Evolutionary conservation across 2,888 invertebrate species (phyloP).

Genomic region (Phortica okadai): DNA sequence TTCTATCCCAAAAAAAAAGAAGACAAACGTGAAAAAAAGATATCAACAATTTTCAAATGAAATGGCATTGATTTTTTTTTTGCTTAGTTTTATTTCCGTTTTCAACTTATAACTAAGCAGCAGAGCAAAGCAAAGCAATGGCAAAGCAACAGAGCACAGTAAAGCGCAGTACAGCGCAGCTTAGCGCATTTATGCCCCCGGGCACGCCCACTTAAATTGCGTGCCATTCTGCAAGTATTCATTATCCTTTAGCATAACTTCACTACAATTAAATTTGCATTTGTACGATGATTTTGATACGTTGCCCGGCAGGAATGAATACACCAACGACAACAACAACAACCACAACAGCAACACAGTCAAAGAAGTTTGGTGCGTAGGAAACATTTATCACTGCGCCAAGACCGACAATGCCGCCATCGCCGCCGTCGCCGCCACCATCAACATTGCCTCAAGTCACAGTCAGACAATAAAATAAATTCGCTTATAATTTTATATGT

Average conservation of each 20-base stretch:
- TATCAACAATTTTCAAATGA: not conserved
- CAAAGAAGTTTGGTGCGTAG: conserved; percentile 59
- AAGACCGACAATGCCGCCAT: conserved; percentile 16
- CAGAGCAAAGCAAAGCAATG: not conserved
- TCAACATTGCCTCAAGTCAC: conserved; percentile 50
- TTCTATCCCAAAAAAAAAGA: not conserved
- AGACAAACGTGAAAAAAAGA: not conserved
- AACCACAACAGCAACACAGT: conserved; percentile 12
- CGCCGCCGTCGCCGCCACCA: conserved; percentile 38
- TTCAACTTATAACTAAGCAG: not conserved
- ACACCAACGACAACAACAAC: conserved; percentile 64
- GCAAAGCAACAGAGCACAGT: not conserved
- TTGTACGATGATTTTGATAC: conserved; percentile 68
- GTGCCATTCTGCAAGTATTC: conserved; percentile 73
- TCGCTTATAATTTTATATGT: conserved; percentile 73
- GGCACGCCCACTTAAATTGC: conserved; percentile 75
- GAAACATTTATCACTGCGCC: conserved; percentile 74
- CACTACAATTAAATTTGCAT: conserved; percentile 76
- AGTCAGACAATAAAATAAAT: conserved; percentile 71
- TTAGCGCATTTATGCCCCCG: conserved; percentile 53
- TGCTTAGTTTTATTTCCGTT: not conserved
- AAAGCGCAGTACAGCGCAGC: not conserved
- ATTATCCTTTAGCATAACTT: conserved; percentile 55
- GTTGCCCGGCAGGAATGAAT: conserved; percentile 47
- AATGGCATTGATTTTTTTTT: not conserved